These are phyloP conservation scores for Mesochorus sp. DNA, from an alignment of 2,888 invertebrate genomes.

Conservation along the genomic window DNA sequence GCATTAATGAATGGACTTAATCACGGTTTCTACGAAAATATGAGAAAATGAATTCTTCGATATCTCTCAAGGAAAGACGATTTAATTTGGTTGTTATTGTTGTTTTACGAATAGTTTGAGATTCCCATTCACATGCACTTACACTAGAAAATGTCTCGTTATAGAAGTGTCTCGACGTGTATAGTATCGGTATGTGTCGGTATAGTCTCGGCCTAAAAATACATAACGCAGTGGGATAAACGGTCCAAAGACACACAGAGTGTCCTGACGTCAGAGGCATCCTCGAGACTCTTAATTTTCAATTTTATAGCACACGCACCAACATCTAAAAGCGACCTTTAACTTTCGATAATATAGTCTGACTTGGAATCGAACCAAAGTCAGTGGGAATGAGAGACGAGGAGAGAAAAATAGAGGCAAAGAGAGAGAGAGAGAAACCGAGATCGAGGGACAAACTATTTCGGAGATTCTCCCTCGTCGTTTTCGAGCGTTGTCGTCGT, in stretches of 20 bases:
- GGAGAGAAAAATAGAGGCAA: slow-evolving; percentile 24
- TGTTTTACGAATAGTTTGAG: no score
- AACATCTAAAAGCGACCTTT: slow-evolving; percentile 59
- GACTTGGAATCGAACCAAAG: slow-evolving; percentile 69
- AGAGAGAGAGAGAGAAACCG: slow-evolving; percentile 22
- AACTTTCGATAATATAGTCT: slow-evolving; percentile 65
- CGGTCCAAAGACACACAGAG: slow-evolving; percentile 7
- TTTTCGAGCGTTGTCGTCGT: slow-evolving; percentile 28
- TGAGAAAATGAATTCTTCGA: no score
- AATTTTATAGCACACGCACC: slow-evolving; percentile 23
- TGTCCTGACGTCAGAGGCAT: slow-evolving; percentile 66
- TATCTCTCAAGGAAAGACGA: no score
- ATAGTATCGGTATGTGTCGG: slow-evolving; percentile 9
- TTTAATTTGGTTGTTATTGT: no score
- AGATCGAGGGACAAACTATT: slow-evolving; percentile 63
- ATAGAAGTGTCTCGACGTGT: slow-evolving; percentile 4
- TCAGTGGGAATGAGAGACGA: slow-evolving; percentile 42
- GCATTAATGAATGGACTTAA: no score
- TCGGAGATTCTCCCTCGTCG: slow-evolving; percentile 48
- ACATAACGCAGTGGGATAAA: slow-evolving; percentile 38
- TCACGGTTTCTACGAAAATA: no score
- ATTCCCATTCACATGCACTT: no score
- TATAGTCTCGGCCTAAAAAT: slow-evolving; percentile 54
- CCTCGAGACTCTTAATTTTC: slow-evolving; percentile 67
- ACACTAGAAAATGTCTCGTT: no score